Conservation (phyloP, 2,888 invertebrate species). For the Cheiracanthium punctorium region DNA sequence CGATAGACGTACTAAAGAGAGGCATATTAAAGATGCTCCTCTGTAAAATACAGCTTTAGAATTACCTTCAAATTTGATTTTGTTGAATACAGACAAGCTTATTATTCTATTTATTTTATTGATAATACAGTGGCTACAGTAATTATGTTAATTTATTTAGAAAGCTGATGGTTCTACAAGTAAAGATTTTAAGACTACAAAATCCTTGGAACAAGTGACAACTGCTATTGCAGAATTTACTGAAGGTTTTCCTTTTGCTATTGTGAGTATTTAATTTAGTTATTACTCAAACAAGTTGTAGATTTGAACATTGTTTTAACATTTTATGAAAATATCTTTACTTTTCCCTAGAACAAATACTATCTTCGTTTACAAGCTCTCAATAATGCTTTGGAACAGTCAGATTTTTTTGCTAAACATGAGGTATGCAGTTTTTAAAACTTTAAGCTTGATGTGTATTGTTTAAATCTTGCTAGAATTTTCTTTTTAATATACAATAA, state of each 20-base stretch:
- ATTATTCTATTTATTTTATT: constrained; percentile 20
- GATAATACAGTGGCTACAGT: constrained; percentile 38
- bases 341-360: constrained; percentile 82
- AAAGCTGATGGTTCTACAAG: constrained; percentile 92
- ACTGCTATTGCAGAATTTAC: constrained; percentile 89
- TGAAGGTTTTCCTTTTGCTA: constrained; percentile 85
- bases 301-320: not conserved
- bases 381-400: constrained; percentile 87
- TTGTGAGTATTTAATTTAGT: constrained; percentile 80
- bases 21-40: too few relatives aligned
- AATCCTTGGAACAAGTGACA: constrained; percentile 85
- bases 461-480: too few relatives aligned
- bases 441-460: too few relatives aligned
- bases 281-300: not conserved
- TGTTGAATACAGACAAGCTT: too few relatives aligned
- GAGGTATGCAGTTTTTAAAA: too few relatives aligned
- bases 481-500: too few relatives aligned
- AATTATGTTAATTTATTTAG: too few relatives aligned
- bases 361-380: constrained; percentile 90
- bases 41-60: too few relatives aligned
- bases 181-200: constrained; percentile 96
- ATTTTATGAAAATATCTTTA: not conserved
- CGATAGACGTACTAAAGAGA: too few relatives aligned
- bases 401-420: constrained; percentile 92
- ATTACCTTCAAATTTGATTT: too few relatives aligned